Conservation (phyloP, 2,888 invertebrate genomes). For the Heteromyza rotundicornis region DNA sequence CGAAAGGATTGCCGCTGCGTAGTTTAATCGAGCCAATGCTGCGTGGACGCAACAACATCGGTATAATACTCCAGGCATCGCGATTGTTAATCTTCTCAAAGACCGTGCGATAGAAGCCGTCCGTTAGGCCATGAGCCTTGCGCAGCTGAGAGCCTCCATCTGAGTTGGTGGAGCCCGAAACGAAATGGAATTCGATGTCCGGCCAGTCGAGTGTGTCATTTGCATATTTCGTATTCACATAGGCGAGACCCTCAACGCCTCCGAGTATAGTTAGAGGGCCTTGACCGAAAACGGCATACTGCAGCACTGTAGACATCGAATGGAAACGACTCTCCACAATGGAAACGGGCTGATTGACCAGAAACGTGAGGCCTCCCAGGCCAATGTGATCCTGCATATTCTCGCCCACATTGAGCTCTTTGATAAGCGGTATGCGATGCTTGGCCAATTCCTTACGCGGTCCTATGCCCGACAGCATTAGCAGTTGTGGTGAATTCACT, state of each 20-base stretch:
- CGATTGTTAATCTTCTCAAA: slow-evolving; percentile 77
- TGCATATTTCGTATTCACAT: slow-evolving; percentile 85
- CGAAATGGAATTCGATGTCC: slow-evolving; percentile 88
- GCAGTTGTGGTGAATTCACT: slow-evolving; percentile 89
- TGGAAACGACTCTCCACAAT: slow-evolving; percentile 81
- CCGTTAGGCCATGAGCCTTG: slow-evolving; percentile 79
- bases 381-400: slow-evolving; percentile 92
- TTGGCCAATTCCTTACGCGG: slow-evolving; percentile 75
- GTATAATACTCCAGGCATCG: slow-evolving; percentile 85
- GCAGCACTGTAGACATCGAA: slow-evolving; percentile 78
- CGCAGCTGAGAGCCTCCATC: slow-evolving; percentile 83
- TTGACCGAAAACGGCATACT: slow-evolving; percentile 82
- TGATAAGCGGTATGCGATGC: slow-evolving; percentile 78
- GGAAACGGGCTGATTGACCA: slow-evolving; percentile 78
- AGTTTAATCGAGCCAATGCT: slow-evolving; percentile 84
- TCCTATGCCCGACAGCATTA: slow-evolving; percentile 92
- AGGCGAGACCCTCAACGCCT: slow-evolving; percentile 88
- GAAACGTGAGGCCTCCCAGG: slow-evolving; percentile 82
- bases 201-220: slow-evolving; percentile 83
- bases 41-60: slow-evolving; percentile 82
- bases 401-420: slow-evolving; percentile 81
- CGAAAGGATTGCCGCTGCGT: slow-evolving; percentile 82
- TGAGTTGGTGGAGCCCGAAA: slow-evolving; percentile 85
- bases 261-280: slow-evolving; percentile 87
- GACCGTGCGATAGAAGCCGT: slow-evolving; percentile 75